Conservation (phyloP, 2,888 invertebrate species). For the Trachelus troglodyta region DNA sequence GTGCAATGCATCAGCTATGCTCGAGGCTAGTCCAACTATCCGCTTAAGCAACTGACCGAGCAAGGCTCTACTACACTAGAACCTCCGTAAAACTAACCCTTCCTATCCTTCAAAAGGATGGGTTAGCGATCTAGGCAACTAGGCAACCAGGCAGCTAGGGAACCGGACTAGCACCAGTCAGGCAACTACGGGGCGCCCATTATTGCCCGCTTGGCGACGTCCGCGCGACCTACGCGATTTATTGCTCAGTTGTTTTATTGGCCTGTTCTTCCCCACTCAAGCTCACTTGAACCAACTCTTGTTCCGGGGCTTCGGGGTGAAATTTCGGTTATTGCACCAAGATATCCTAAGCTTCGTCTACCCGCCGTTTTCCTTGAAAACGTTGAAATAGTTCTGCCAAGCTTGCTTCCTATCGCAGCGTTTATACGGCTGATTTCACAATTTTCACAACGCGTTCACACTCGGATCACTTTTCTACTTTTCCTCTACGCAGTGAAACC, state of each 20-base stretch:
- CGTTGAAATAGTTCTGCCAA: too few species aligned
- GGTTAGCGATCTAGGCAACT: not conserved
- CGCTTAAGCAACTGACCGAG: constrained; percentile 28
- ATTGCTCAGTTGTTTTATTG: constrained; percentile 58
- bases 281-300: not conserved
- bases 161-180: not conserved
- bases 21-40: constrained; percentile 28
- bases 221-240: constrained; percentile 48
- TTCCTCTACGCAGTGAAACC: constrained; percentile 12
- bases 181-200: constrained; percentile 45
- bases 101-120: not conserved
- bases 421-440: not conserved
- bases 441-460: too few species aligned
- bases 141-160: not conserved
- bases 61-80: constrained; percentile 3
- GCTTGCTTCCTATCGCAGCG: constrained; percentile 25
- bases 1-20: constrained; percentile 41
- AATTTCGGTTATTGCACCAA: constrained; percentile 35
- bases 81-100: constrained; percentile 20
- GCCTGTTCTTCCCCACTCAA: constrained; percentile 22
- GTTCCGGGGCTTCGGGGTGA: not conserved
- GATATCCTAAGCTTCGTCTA: constrained; percentile 24
- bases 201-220: constrained; percentile 52
- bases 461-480: constrained; percentile 7
- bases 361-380: constrained; percentile 17